Evolutionary conservation across 2,888 invertebrate species (phyloP).

Genomic region (Tiphia femorata): DNA sequence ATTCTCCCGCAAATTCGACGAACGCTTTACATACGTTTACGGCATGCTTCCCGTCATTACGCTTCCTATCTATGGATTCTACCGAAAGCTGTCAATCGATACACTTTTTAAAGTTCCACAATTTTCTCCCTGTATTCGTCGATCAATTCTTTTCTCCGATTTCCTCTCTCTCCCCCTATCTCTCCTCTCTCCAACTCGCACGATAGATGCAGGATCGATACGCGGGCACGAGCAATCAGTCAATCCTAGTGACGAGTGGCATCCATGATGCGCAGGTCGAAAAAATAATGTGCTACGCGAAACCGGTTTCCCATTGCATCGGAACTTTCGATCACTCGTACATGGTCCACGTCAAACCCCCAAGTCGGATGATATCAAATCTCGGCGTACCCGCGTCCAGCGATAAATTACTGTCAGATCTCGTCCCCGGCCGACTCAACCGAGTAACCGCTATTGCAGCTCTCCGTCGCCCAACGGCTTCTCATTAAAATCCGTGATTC

Average conservation of each 20-base stretch:
- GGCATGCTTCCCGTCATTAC: too few species aligned
- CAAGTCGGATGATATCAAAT: conserved; percentile 31
- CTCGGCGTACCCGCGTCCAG: conserved; percentile 8
- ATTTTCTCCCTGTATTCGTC: too few species aligned
- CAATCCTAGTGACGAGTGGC: conserved; percentile 33
- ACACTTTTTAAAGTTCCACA: too few species aligned
- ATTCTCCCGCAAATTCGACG: too few species aligned
- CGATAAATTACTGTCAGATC: conserved; percentile 34
- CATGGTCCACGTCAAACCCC: conserved; percentile 21
- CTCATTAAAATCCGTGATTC: conserved; percentile 8
- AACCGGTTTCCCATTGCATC: conserved; percentile 45
- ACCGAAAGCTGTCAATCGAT: too few species aligned
- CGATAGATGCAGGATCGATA: conserved; percentile 4
- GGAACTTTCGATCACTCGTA: conserved; percentile 28
- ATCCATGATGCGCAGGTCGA: conserved; percentile 32
- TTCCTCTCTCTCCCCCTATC: too few species aligned
- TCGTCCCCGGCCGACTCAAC: conserved; percentile 17
- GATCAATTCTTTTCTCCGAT: too few species aligned
- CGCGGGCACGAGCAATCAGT: conserved; percentile 32
- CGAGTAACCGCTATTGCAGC: not conserved
- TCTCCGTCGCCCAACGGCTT: too few species aligned
- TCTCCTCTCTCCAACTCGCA: too few species aligned
- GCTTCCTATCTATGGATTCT: too few species aligned
- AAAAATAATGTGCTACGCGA: conserved; percentile 39
- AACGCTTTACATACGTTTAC: too few species aligned